Conservation (phyloP, 2,797 vertebrate genomes). For the Molothrus aeneus region DNA sequence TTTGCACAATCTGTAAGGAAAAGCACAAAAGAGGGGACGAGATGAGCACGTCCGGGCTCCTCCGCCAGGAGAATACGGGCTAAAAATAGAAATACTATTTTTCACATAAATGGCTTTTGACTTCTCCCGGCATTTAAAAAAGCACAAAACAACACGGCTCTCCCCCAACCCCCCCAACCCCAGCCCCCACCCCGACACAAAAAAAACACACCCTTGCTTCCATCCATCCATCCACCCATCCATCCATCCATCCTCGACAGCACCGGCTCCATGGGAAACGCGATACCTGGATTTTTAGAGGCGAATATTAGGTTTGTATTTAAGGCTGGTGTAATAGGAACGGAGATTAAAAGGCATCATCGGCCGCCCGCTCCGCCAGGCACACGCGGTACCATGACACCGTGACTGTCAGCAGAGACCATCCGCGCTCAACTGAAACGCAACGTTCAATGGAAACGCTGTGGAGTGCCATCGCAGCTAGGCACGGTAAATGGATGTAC, state of each 20-base stretch:
- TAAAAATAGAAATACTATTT: slow-evolving; percentile 84
- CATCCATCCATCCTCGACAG: neutral
- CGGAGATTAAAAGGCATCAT: slow-evolving; percentile 67
- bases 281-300: slow-evolving; percentile 69
- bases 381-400: slow-evolving; percentile 75
- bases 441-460: slow-evolving; percentile 55
- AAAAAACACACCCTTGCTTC: slow-evolving; percentile 60
- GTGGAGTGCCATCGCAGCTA: slow-evolving; percentile 71
- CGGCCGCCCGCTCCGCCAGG: slow-evolving; percentile 66
- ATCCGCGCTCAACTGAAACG: slow-evolving; percentile 73
- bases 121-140: slow-evolving; percentile 59
- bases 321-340: slow-evolving; percentile 71
- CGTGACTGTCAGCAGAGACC: slow-evolving; percentile 75
- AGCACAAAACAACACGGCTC: slow-evolving; percentile 47
- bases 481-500: slow-evolving; percentile 67
- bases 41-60: slow-evolving; percentile 70
- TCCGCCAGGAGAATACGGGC: slow-evolving; percentile 69
- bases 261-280: slow-evolving; percentile 61
- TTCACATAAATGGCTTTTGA: slow-evolving; percentile 73
- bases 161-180: neutral
- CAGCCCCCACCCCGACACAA: slow-evolving; percentile 22
- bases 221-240: neutral
- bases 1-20: slow-evolving; percentile 73
- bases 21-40: slow-evolving; percentile 63
- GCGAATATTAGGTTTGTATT: slow-evolving; percentile 71